Conservation (phyloP, 2,113 vertebrate species). For the Leuciscus idus region DNA sequence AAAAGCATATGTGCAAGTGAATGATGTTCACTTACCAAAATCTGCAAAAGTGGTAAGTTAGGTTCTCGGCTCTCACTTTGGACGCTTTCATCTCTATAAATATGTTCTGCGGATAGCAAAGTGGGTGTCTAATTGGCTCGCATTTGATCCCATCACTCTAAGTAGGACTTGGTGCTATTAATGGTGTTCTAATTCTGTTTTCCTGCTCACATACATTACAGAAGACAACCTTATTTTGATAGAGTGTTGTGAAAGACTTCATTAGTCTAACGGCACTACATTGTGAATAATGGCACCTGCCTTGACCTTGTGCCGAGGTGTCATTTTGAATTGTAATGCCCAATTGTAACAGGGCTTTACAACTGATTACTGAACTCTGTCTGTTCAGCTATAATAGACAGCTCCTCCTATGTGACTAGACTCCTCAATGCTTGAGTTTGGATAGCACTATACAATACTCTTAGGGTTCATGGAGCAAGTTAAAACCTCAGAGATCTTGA, state of each 20-base stretch:
- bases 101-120: background rate
- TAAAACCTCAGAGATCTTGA: conserved; percentile 2
- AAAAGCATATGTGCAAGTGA: background rate
- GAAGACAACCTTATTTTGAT: conserved; percentile 32
- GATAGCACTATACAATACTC: background rate
- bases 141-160: conserved; percentile 23
- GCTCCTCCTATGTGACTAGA: conserved; percentile 8
- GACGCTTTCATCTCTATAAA: conserved; percentile 30
- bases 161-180: conserved; percentile 29
- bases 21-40: background rate
- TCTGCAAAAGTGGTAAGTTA: background rate
- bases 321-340: conserved; percentile 30
- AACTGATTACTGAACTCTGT: conserved; percentile 38
- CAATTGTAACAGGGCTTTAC: conserved; percentile 20
- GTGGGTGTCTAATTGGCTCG: conserved; percentile 40
- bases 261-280: conserved; percentile 23
- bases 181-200: conserved; percentile 16
- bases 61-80: background rate
- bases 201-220: conserved; percentile 18
- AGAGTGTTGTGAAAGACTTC: conserved; percentile 11
- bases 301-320: conserved; percentile 42
- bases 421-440: background rate
- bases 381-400: conserved; percentile 22
- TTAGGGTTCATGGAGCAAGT: background rate
- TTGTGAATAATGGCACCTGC: conserved; percentile 16